Conservation (phyloP, 2,113 vertebrate genomes). For the Saiga tatarica region DNA sequence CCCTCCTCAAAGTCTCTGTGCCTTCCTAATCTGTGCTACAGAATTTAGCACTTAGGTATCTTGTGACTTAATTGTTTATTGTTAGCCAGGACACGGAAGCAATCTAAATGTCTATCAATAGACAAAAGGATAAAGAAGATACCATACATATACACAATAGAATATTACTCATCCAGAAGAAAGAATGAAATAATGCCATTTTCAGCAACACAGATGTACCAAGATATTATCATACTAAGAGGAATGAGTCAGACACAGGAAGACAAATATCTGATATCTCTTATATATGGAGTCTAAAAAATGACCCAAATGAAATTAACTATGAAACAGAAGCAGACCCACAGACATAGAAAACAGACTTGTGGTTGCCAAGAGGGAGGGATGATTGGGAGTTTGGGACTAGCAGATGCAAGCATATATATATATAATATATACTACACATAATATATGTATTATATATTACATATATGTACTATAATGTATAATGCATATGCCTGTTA, state of each 20-base stretch:
- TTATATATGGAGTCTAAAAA: neutral
- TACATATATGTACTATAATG: too few relatives aligned
- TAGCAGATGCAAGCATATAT: neutral
- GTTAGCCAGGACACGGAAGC: neutral
- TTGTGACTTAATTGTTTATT: neutral
- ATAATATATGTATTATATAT: too few relatives aligned
- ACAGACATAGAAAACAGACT: neutral
- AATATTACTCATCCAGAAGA: neutral
- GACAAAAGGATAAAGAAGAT: neutral
- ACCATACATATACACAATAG: neutral
- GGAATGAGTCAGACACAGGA: neutral
- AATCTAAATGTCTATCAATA: neutral
- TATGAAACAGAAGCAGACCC: neutral
- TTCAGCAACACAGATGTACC: neutral
- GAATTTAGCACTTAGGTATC: neutral
- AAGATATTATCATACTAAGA: neutral
- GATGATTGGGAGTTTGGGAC: neutral
- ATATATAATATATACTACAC: too few relatives aligned
- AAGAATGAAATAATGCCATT: neutral
- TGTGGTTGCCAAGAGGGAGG: neutral
- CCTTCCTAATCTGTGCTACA: neutral
- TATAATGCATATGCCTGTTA: too few relatives aligned
- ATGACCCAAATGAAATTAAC: neutral
- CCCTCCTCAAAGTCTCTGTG: rapidly evolving
- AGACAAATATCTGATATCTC: neutral